Conservation (phyloP, 2,888 invertebrate genomes). For the Erebia palarica region DNA sequence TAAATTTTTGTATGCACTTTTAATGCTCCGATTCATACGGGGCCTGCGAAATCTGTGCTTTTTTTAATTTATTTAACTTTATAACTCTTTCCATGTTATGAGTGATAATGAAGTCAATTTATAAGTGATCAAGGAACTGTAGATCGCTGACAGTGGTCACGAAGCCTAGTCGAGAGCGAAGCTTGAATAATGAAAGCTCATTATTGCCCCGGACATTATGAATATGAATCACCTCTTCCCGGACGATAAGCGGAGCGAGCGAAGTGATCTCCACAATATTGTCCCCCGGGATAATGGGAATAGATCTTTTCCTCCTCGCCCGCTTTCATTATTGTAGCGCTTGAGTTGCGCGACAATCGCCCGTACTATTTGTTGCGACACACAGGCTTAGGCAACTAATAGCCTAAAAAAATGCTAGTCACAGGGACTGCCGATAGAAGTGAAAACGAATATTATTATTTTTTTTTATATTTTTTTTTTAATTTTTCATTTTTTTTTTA, state of each 20-base stretch:
- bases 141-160: not conserved
- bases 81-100: too few species aligned
- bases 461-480: too few species aligned
- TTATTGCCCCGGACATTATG: constrained; percentile 46
- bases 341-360: constrained; percentile 32
- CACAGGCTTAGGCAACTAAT: constrained; percentile 11
- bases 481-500: too few species aligned
- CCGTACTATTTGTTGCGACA: constrained; percentile 31
- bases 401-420: too few species aligned
- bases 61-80: too few species aligned
- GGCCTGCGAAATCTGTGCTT: too few species aligned
- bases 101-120: too few species aligned
- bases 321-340: constrained; percentile 40
- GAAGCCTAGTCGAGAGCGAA: constrained; percentile 20
- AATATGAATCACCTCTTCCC: constrained; percentile 47
- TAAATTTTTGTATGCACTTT: too few species aligned
- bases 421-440: too few species aligned
- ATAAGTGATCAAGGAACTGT: not conserved
- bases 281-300: constrained; percentile 43
- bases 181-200: constrained; percentile 47
- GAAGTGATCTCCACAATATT: constrained; percentile 42
- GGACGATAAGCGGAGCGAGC: constrained; percentile 40
- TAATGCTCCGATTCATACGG: too few species aligned
- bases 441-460: too few species aligned
- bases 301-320: constrained; percentile 42